Conservation (phyloP, 2,888 invertebrate species). For the Acanthacorydalis orientalis region DNA sequence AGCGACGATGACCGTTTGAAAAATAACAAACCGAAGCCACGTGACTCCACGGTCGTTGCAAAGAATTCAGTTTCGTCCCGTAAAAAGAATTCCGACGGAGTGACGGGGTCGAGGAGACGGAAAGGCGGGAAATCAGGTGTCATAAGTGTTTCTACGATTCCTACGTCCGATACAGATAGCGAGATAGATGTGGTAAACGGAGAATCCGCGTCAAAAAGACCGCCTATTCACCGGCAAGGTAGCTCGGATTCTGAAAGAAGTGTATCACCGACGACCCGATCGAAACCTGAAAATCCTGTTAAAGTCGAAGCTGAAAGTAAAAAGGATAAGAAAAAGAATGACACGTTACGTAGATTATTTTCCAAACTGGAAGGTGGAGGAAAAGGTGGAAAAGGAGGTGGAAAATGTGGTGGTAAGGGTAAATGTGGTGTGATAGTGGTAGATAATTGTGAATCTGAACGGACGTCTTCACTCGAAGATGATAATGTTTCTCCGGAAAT, state of each 20-base stretch:
- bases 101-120: constrained; percentile 20
- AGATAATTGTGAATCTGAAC: constrained; percentile 35
- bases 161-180: constrained; percentile 25
- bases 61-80: constrained; percentile 15
- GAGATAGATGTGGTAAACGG: constrained; percentile 20
- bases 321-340: constrained; percentile 54
- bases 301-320: constrained; percentile 29
- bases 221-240: constrained; percentile 10
- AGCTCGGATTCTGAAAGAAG: constrained; percentile 15
- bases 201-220: constrained; percentile 12
- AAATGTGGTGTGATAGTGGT: constrained; percentile 59
- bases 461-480: constrained; percentile 25
- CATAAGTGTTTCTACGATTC: constrained; percentile 17
- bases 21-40: constrained; percentile 14
- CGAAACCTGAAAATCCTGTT: constrained; percentile 16
- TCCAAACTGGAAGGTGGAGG: constrained; percentile 43
- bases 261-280: constrained; percentile 2
- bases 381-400: constrained; percentile 46
- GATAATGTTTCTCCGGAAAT: constrained; percentile 18
- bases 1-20: constrained; percentile 12
- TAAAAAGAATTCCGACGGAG: constrained; percentile 17
- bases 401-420: constrained; percentile 31
- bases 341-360: constrained; percentile 47
- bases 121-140: constrained; percentile 25
- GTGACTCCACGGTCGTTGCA: constrained; percentile 9